These are phyloP conservation scores for Homarus gammarus DNA, from an alignment of 2,888 invertebrate species.

Conservation along the genomic window DNA sequence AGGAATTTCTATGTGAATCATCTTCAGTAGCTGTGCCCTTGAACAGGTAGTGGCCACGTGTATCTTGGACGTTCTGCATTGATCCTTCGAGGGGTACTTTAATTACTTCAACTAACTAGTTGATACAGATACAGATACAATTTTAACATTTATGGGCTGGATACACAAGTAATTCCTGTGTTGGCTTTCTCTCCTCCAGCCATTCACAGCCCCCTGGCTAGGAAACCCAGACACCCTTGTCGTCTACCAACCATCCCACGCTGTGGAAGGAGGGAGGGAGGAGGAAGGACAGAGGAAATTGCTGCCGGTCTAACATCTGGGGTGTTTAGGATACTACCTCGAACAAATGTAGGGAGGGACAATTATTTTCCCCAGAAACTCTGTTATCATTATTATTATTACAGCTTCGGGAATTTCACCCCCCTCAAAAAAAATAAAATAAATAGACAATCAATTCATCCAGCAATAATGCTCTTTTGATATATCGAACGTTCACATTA, in stretches of 20 bases:
- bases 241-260: neutral
- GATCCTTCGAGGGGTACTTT: neutral
- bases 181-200: neutral
- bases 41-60: neutral
- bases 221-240: constrained; percentile 15
- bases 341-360: too few species aligned
- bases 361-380: too few species aligned
- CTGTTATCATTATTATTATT: too few species aligned
- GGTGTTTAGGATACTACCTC: neutral
- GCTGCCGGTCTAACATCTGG: constrained; percentile 34
- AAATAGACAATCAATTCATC: too few species aligned
- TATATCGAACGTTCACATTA: too few species aligned
- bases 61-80: neutral
- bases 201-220: neutral
- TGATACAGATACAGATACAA: too few species aligned
- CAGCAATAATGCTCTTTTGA: too few species aligned
- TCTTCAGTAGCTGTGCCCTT: constrained; percentile 16
- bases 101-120: neutral
- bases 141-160: too few species aligned
- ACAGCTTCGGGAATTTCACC: too few species aligned
- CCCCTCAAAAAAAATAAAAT: too few species aligned
- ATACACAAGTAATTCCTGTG: too few species aligned
- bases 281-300: constrained; percentile 43
- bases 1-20: neutral
- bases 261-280: constrained; percentile 4